Evolutionary conservation across 2,888 invertebrate genomes (phyloP), one percentile per base, ranked within the genome.

Genomic region (Eubasilissa splendida): DNA sequence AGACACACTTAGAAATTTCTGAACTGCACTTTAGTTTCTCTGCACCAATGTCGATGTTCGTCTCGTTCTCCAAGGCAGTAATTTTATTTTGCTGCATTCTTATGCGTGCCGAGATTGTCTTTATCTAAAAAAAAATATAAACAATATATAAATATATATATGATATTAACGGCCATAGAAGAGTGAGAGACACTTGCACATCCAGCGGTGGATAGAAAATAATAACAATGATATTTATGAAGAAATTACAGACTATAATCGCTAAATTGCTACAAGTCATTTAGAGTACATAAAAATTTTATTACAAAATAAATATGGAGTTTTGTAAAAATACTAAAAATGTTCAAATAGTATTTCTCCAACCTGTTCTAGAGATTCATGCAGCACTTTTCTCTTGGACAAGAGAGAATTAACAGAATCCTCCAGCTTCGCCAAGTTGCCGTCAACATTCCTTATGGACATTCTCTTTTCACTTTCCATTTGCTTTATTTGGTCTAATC

Each of bases 311-410:
- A 42, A 42, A 42, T 42, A 42, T 42, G 42, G 22, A 22, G 22
- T 22, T 22, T 22, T 22, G 22, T 22, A 22, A 22, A 22, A 22
- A 22, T 1, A 22, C 22, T 22, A 22, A 42, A 5, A 42, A 42
- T 42, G 2, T 5, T 42, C 7, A 42, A 42, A 7, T 42, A 42
- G 3, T 42, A 42, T 42, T 7, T 7, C 4, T 42, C 4, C 42
- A 84, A 89, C 89, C 86, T 86, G 88, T 71, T 88, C 88, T 9
- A 89, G 86, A 0, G 87, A 87, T 56, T 90, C 89, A 4, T 85
- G 87, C 58, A 89, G 87, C 4, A 84, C 85, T 56, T 88, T 88
- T 73, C 87, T 85, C 65, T 85, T 85, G 4, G 80, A 86, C 54
- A 87, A 87, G 0, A 88, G 82, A 1, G 87, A 86, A 83, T 89